Evolutionary conservation across 1,140 invertebrate species (phyloP), one percentile per base, ranked within the genome.

Genomic region (Drosophila arawakana): DNA sequence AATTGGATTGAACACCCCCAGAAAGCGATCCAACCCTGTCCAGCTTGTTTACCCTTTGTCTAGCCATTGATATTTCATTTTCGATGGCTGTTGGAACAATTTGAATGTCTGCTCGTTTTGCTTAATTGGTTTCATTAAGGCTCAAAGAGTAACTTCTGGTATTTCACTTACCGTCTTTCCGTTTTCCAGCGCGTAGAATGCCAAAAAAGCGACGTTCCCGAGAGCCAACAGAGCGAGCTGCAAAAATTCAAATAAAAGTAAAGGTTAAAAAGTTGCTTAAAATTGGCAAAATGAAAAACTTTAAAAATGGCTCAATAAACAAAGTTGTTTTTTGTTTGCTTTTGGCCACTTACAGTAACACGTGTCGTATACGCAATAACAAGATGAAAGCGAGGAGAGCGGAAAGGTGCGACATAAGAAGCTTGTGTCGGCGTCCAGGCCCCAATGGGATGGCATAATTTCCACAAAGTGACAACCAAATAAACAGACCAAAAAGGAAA

Each of bases 1-100:
- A 81, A 85, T 86, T 85, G 78, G 81, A 74, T 74, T 54, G 71
- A 30, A 41, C 10, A 39, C 18, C 34, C 18, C 25, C 58, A 18
- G 11, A 63, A 6, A 62, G 18, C 61, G 15, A 37, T 30, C 18
- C 13, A 60, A 2, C 18, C 18, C 18, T 21, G 18, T 21, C n/a
- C 35, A 35, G 9, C 50, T 47, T 86, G 82, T 86, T 86, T 86
- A 88, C 79, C 80, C 69, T 71, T 80, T 82, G 83, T 86, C 83
- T 86, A 76, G 83, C 83, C 83, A 83, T 86, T 86, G 83, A 88
- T 86, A 79, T 88, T 77, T 86, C 73, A 77, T 76, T 77, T 88
- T 49, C 30, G 34, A n/a, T 37, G 37, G 52, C 62, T 50, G 13
- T 43, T 34, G 65, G 70, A 67, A 80, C 67, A 78, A 81, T 68